Percentiles rank a stretch among this genome's conserved stretches.
These are phyloP conservation scores for Alosa sapidissima DNA, from an alignment of 2,797 vertebrate genomes.

Conservation along the genomic window DNA sequence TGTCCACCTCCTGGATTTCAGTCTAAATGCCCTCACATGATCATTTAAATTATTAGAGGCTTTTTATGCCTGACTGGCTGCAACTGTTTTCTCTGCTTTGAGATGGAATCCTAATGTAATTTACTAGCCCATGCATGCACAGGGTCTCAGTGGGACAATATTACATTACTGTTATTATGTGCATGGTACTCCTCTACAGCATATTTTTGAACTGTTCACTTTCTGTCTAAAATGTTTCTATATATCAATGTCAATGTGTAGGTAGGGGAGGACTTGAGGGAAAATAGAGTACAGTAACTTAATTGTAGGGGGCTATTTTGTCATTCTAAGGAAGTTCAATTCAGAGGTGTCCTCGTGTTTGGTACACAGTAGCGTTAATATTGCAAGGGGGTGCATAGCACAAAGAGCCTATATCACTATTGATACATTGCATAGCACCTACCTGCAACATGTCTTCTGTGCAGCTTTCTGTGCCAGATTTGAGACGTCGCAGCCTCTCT, in stretches of 20 bases:
- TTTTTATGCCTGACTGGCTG: conserved; percentile 68
- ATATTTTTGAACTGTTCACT: conserved; percentile 55
- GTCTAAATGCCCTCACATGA: conserved; percentile 77
- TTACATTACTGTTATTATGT: conserved; percentile 59
- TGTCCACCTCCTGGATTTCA: conserved; percentile 70
- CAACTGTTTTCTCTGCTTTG: conserved; percentile 68
- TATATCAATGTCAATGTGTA: conserved; percentile 19
- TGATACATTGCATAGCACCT: conserved; percentile 31
- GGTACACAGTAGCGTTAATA: not conserved
- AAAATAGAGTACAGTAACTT: not conserved
- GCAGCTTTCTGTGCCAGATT: conserved; percentile 36
- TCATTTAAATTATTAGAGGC: conserved; percentile 76
- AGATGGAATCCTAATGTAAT: conserved; percentile 76
- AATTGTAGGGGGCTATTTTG: not conserved
- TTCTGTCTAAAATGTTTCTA: conserved; percentile 1
- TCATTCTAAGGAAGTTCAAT: not conserved
- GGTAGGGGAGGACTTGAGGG: not conserved
- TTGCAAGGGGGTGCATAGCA: not conserved
- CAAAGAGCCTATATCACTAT: too few species aligned
- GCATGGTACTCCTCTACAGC: conserved; percentile 25
- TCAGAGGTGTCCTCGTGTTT: not conserved
- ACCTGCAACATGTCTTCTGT: conserved; percentile 57
- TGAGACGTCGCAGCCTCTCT: conserved; percentile 56
- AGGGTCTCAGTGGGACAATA: conserved; percentile 59
- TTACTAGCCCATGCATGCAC: conserved; percentile 78